Conservation (phyloP, 2,888 invertebrate genomes). For the Hanleya hanleyi region DNA sequence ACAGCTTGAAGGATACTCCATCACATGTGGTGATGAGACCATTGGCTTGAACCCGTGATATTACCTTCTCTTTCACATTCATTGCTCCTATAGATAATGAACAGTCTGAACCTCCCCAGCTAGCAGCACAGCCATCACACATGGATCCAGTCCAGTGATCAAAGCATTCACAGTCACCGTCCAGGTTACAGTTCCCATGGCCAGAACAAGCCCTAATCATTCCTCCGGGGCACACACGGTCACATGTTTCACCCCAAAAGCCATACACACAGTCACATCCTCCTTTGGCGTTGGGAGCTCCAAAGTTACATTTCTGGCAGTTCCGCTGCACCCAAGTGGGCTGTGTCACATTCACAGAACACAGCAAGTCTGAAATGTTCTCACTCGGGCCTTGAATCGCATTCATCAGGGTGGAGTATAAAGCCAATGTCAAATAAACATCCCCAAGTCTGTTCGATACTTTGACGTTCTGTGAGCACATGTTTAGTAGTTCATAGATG, state of each 20-base stretch:
- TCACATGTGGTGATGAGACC: conserved; percentile 51
- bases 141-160: conserved; percentile 44
- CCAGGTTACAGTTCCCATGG: conserved; percentile 44
- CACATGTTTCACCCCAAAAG: conserved; percentile 51
- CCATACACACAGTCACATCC: conserved; percentile 50
- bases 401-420: conserved; percentile 25
- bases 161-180: conserved; percentile 47
- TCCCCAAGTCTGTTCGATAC: conserved; percentile 28
- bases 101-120: conserved; percentile 53
- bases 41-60: conserved; percentile 45
- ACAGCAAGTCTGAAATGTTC: conserved; percentile 18
- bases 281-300: conserved; percentile 23
- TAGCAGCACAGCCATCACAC: conserved; percentile 43
- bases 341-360: conserved; percentile 27
- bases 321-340: conserved; percentile 47
- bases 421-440: too few relatives aligned
- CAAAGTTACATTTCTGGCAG: conserved; percentile 47
- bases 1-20: conserved; percentile 45
- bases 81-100: conserved; percentile 28
- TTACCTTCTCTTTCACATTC: conserved; percentile 12
- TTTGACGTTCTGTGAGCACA: conserved; percentile 23
- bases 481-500: too few relatives aligned
- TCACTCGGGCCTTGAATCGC: background rate
- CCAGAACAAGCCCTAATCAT: conserved; percentile 43
- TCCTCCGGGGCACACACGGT: conserved; percentile 49